Evolutionary conservation across 1,140 invertebrate species (phyloP).

Genomic region (Drosophila ogumai): DNA sequence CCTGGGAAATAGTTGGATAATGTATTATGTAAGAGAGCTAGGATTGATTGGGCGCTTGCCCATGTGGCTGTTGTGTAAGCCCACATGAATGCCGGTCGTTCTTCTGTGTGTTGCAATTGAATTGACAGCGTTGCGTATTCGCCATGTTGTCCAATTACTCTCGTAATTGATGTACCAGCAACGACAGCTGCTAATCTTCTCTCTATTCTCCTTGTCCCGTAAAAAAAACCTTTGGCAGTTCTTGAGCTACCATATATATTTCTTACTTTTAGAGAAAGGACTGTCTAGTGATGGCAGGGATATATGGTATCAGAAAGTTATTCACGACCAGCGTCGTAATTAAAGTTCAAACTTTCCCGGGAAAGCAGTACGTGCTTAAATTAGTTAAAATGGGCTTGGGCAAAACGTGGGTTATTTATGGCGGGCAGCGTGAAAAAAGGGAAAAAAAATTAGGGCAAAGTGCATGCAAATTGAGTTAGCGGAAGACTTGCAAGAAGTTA

Average conservation of each 20-base stretch:
- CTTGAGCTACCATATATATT: neutral
- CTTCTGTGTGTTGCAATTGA: conserved; percentile 6
- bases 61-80: conserved; percentile 27
- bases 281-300: neutral
- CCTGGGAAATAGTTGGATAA: conserved; percentile 34
- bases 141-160: conserved; percentile 34
- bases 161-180: conserved; percentile 24
- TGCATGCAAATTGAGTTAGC: conserved; percentile 67
- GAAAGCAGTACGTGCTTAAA: conserved; percentile 42
- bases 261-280: no score
- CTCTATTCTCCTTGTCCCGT: neutral
- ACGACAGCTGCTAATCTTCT: conserved; percentile 17
- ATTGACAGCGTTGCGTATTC: conserved; percentile 14
- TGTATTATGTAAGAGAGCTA: conserved; percentile 20
- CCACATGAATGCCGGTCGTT: neutral
- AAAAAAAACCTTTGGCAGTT: neutral
- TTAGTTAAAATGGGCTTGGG: conserved; percentile 49
- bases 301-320: neutral
- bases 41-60: conserved; percentile 37
- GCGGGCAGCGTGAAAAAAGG: neutral
- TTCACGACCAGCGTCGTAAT: conserved; percentile 29
- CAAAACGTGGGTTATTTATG: neutral
- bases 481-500: conserved; percentile 4
- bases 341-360: conserved; percentile 50
- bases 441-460: conserved; percentile 27